Percentiles rank a stretch among this genome's conserved stretches.
These are phyloP conservation scores for Centropus bengalensis DNA, from an alignment of 2,113 vertebrate species.

Conservation along the genomic window DNA sequence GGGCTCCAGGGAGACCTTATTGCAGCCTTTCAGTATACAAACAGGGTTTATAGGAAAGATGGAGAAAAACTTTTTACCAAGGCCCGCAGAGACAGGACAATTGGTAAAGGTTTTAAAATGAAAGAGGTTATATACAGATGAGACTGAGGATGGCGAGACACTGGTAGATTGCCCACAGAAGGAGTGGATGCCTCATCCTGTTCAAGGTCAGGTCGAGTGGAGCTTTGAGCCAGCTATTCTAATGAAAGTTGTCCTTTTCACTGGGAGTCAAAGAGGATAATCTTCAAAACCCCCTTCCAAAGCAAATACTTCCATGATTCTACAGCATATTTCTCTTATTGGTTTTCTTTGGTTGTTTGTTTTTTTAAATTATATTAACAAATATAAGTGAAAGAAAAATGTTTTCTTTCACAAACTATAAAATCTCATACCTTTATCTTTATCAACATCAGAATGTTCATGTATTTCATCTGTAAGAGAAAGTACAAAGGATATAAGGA, in stretches of 20 bases:
- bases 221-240: not conserved
- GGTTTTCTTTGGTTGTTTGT: not conserved
- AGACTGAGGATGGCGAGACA: not conserved
- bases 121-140: not conserved
- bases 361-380: not conserved
- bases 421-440: not conserved
- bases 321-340: not conserved
- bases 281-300: not conserved
- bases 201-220: not conserved
- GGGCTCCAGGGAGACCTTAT: not conserved
- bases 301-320: not conserved
- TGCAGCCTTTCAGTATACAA: not conserved
- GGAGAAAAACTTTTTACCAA: not conserved
- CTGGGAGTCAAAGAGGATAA: not conserved
- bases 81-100: not conserved
- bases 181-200: not conserved
- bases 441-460: constrained; percentile 6
- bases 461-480: not conserved
- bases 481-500: not conserved
- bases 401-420: not conserved
- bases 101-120: not conserved
- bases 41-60: not conserved
- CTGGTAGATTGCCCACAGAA: not conserved
- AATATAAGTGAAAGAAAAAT: not conserved
- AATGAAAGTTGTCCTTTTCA: not conserved